Evolutionary conservation across 2,888 invertebrate genomes (phyloP), one percentile per base, ranked within the genome.

Genomic region (Meteorus cinctellus): DNA sequence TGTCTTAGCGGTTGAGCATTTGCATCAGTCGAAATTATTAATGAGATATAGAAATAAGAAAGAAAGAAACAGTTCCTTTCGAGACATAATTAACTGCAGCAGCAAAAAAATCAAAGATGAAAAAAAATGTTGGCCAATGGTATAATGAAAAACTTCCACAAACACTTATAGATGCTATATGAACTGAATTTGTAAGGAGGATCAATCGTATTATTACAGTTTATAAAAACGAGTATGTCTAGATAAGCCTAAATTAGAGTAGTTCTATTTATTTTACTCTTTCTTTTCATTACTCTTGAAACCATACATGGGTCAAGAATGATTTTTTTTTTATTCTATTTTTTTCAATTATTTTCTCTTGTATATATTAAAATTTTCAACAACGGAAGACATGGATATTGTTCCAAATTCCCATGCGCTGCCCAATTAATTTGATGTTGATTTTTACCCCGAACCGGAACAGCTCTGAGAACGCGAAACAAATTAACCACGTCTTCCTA

Each of bases 231-330:
- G 81, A 84, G 81, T 83, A 82, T 76, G 79, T 72, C 80, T 82
- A 82, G 77, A 79, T 80, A 81, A 69, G 81, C 81, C 81, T 85
- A 84, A 78, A 82, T 84, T 83, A 81, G 79, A 78, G 79, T 81
- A 82, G 83, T 84, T 82, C 84, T 83, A 83, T 83, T 81, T 80
- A 79, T 85, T 86, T 82, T 82, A 80, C 77, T 84, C 67, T 69
- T 16, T 24, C 72, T 74, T 71, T 45, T 76, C 66, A 74, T 59
- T 72, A 6, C 60, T 62, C 78, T 77, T 81, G 76, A 78, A 77
- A 82, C 80, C 82, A 81, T 81, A 74, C 81, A 78, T 81, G 77
- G 66, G 74, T 78, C 82, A 81, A 76, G 74, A 69, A 68, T 69
- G 72, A 78, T 84, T 85, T 84, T 81, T 82, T 76, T 73, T 82